Conservation (phyloP, 2,888 invertebrate species). For the Catocala fraxini region DNA sequence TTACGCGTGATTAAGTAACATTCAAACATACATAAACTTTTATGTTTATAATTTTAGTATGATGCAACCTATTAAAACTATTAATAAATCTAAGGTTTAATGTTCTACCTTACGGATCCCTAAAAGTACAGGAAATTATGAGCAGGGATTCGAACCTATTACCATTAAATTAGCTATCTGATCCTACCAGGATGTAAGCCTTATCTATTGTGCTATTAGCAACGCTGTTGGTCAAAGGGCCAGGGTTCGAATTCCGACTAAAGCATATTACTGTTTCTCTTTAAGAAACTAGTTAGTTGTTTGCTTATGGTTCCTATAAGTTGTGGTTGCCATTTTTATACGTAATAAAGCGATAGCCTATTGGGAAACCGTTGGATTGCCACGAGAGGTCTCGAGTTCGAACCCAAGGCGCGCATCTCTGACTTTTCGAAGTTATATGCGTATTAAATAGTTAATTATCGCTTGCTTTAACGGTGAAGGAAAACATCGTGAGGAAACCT, state of each 20-base stretch:
- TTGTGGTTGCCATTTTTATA: background rate
- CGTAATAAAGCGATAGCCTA: no score
- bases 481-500: no score
- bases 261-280: conserved; percentile 39
- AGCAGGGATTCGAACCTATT: conserved; percentile 39
- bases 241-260: conserved; percentile 48
- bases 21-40: no score
- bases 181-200: conserved; percentile 50
- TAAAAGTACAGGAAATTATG: conserved; percentile 41
- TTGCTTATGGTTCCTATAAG: conserved; percentile 18
- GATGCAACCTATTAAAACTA: background rate
- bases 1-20: no score
- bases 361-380: no score
- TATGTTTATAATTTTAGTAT: no score
- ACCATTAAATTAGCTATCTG: conserved; percentile 50
- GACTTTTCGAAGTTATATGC: no score
- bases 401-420: no score
- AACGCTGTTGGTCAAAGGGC: conserved; percentile 45
- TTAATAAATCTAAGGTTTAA: background rate
- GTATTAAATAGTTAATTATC: no score
- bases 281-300: conserved; percentile 32
- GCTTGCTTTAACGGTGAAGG: no score
- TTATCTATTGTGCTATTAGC: conserved; percentile 54
- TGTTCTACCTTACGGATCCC: conserved; percentile 19
- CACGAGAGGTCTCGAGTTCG: no score